Conservation (phyloP, 2,888 invertebrate genomes). For the Trileptium ribeirensis region DNA sequence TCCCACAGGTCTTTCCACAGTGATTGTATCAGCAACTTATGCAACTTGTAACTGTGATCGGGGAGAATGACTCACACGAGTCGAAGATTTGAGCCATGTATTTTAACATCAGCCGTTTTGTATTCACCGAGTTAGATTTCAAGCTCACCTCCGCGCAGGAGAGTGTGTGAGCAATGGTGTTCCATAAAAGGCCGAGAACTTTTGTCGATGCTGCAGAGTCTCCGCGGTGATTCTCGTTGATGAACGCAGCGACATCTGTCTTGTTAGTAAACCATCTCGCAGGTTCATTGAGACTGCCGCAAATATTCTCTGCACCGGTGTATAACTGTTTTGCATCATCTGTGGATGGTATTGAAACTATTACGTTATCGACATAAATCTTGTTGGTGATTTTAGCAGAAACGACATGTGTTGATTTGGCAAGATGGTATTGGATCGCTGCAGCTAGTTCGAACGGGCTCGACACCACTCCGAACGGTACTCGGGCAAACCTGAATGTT, state of each 20-base stretch:
- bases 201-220: neutral
- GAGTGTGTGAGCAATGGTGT: neutral
- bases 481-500: slow-evolving; percentile 29
- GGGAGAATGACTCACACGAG: neutral
- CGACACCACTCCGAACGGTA: slow-evolving; percentile 35
- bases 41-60: neutral
- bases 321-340: too few relatives aligned
- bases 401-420: neutral
- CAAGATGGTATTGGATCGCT: slow-evolving; percentile 26
- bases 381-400: neutral
- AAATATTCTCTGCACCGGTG: too few relatives aligned
- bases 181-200: neutral
- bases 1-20: neutral
- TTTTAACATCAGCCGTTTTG: neutral
- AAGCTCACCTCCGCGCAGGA: neutral
- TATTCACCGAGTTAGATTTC: neutral
- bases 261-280: neutral
- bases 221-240: neutral
- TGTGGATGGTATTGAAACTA: too few relatives aligned
- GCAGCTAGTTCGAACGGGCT: slow-evolving; percentile 32
- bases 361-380: slow-evolving; percentile 1
- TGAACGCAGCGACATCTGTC: neutral
- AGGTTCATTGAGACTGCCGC: neutral
- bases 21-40: neutral
- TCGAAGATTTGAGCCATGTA: neutral